These are phyloP conservation scores for Tapera naevia DNA, from an alignment of 2,797 vertebrate species.

Conservation along the genomic window DNA sequence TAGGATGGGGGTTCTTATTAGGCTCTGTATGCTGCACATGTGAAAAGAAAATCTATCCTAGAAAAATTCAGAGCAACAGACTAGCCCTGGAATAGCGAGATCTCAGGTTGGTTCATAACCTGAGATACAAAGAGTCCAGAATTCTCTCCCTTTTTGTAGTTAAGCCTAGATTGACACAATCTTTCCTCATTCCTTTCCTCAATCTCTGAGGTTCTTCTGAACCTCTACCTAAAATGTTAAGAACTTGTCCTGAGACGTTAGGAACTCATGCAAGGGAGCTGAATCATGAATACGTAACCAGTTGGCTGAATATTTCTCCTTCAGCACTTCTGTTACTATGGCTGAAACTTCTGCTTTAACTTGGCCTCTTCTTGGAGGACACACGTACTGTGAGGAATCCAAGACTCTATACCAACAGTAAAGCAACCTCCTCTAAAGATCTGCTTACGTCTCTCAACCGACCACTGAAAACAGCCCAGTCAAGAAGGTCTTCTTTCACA, in stretches of 20 bases:
- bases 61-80: neutral
- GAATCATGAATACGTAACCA: neutral
- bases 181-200: neutral
- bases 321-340: neutral
- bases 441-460: neutral
- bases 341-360: neutral
- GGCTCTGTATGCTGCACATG: neutral
- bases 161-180: neutral
- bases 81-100: neutral
- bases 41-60: neutral
- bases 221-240: neutral
- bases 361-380: neutral
- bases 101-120: neutral
- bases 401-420: neutral
- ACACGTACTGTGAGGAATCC: neutral
- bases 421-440: neutral
- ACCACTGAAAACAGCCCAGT: neutral
- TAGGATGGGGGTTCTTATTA: neutral
- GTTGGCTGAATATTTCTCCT: fast-evolving
- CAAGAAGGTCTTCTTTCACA: neutral
- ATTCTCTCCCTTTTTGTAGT: neutral
- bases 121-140: neutral
- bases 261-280: neutral
- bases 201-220: neutral
- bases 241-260: neutral